Evolutionary conservation across 1,140 invertebrate species (phyloP), one percentile per base, ranked within the genome.

Genomic region (Galleria mellonella): DNA sequence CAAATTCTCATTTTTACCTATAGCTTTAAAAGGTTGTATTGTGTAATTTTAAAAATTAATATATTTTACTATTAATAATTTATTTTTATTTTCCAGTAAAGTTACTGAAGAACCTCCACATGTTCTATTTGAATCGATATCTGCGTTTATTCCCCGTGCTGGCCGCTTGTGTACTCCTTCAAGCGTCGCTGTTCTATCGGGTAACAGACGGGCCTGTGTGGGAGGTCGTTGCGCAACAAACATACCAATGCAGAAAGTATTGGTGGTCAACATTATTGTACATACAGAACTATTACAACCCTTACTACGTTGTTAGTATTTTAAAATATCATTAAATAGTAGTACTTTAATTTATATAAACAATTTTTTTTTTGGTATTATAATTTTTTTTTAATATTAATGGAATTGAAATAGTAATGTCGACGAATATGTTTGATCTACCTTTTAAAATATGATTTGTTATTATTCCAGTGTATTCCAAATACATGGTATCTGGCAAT

Each of bases 401-500:
- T n/a, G n/a, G n/a, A n/a, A n/a, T n/a, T n/a, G n/a, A n/a, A n/a
- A n/a, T n/a, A n/a, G n/a, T n/a, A n/a, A n/a, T n/a, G n/a, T n/a
- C n/a, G n/a, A n/a, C n/a, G n/a, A n/a, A n/a, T n/a, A n/a, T n/a
- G n/a, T n/a, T n/a, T n/a, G n/a, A n/a, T n/a, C n/a, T n/a, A n/a
- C n/a, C n/a, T n/a, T n/a, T n/a, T n/a, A n/a, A n/a, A n/a, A n/a
- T n/a, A n/a, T n/a, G n/a, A n/a, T n/a, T n/a, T n/a, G 9, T 12
- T 41, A 1, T 54, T 29, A 36, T 85, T 86, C 5, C 63, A 90
- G 89, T 90, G 89, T 50, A 67, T 90, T 37, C 70, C 73, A 17
- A 87, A 89, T 45, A 71, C 88, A 0, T 90, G 89, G 89, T 90
- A 90, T 43, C 51, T 90, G 8, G 72, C 88, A 89, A n/a, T n/a